Percentiles rank a stretch among this genome's conserved stretches.
phyloP scores from a whole-genome alignment of 2,113 vertebrate genomes.

The Xiphorhynchus elegans region DNA sequence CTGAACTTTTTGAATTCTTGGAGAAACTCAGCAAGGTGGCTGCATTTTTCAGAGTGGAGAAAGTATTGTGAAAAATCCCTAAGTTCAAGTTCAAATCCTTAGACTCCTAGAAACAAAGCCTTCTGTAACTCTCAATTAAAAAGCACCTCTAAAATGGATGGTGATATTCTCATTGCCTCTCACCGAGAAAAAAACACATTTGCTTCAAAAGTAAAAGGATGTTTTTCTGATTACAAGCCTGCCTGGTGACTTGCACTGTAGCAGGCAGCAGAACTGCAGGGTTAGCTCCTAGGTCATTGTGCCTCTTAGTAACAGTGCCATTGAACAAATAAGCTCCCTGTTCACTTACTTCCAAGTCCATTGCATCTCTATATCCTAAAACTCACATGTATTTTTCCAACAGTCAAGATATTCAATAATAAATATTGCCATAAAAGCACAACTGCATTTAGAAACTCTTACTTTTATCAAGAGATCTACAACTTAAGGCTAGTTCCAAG shows the following conservation, averaged over 20 bases:
- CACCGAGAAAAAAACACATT: not conserved
- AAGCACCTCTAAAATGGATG: not conserved
- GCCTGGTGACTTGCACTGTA: not conserved
- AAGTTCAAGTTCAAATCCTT: slow-evolving; percentile 38
- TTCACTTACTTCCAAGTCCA: not conserved
- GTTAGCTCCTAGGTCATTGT: not conserved
- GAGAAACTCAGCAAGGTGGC: slow-evolving; percentile 56
- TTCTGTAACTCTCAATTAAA: not conserved
- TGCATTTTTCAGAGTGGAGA: slow-evolving; percentile 38
- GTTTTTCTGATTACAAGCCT: not conserved
- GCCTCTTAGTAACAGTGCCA: rapidly evolving
- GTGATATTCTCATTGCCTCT: not conserved
- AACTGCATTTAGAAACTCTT: not conserved
- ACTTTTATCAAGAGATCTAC: not conserved
- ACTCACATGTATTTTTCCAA: not conserved
- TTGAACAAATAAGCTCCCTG: not conserved
- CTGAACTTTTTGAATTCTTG: slow-evolving; percentile 54
- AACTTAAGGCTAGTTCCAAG: not conserved
- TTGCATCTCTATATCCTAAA: not conserved
- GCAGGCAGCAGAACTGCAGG: not conserved
- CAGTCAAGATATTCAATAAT: not conserved
- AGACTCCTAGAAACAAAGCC: slow-evolving; percentile 21
- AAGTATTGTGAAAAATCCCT: slow-evolving; percentile 26
- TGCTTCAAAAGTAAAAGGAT: not conserved
- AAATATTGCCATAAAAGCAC: not conserved